These are phyloP conservation scores for Motacilla tschutschensis DNA, from an alignment of 2,113 vertebrate genomes.

Conservation along the genomic window DNA sequence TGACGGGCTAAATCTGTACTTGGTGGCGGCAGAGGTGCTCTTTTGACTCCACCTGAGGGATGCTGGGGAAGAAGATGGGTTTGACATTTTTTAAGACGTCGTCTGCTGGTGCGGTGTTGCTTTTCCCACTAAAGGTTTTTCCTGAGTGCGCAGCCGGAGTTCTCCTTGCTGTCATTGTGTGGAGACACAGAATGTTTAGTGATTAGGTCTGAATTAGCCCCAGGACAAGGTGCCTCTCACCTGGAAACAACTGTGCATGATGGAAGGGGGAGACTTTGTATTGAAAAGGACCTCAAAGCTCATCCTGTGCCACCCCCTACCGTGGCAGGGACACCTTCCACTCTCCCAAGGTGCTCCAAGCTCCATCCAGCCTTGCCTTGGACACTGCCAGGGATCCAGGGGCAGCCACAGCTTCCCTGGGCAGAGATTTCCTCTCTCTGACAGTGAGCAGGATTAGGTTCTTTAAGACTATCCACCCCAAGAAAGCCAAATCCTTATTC, in stretches of 20 bases:
- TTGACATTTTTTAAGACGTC: not conserved
- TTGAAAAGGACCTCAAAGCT: not conserved
- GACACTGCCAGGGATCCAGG: not conserved
- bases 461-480: not conserved
- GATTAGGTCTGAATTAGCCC: not conserved
- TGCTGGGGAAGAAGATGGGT: not conserved
- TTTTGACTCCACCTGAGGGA: not conserved
- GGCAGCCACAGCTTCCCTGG: not conserved
- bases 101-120: fast-evolving
- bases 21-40: not conserved
- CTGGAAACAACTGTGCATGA: not conserved
- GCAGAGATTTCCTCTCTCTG: not conserved
- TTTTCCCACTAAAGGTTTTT: not conserved
- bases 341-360: not conserved
- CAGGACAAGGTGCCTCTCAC: not conserved
- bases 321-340: not conserved
- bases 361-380: not conserved
- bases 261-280: not conserved
- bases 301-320: not conserved
- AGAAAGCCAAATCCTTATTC: not conserved
- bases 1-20: not conserved
- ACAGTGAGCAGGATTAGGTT: not conserved
- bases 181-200: not conserved
- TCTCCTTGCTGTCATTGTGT: not conserved
- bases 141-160: not conserved